Evolutionary conservation across 2,797 vertebrate species (phyloP).

Genomic region (Sebastes matsubarae): DNA sequence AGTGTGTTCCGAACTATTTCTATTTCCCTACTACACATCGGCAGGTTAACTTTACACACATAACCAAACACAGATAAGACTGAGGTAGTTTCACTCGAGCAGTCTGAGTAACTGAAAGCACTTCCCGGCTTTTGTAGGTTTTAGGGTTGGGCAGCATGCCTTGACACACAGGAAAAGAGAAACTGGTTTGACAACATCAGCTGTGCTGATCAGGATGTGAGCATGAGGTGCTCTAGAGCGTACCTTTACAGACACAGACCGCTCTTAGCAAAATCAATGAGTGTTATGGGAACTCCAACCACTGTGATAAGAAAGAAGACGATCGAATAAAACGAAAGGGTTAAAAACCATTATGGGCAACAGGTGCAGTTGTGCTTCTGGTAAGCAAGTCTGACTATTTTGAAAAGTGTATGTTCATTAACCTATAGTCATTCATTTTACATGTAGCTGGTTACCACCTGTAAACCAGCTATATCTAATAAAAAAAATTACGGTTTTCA

Average conservation of each 20-base stretch:
- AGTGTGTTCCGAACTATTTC: not conserved
- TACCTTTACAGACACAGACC: constrained; percentile 13
- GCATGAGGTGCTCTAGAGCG: not conserved
- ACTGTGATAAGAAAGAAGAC: not conserved
- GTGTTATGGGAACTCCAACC: not conserved
- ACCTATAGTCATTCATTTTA: not conserved
- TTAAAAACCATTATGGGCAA: not conserved
- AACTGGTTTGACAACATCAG: constrained; percentile 77
- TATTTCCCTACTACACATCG: constrained; percentile 1
- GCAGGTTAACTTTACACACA: constrained; percentile 23
- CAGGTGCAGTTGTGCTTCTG: not conserved
- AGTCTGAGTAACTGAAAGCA: constrained; percentile 33
- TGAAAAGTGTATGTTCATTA: not conserved
- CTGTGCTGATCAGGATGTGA: constrained; percentile 31
- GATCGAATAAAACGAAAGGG: not conserved
- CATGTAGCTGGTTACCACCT: not conserved
- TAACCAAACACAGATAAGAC: constrained; percentile 24
- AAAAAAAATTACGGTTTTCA: not conserved
- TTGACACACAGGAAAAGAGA: constrained; percentile 27
- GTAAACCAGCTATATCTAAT: not conserved
- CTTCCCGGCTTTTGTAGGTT: constrained; percentile 54
- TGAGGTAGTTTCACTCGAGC: constrained; percentile 39
- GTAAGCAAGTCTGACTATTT: not conserved
- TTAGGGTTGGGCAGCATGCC: constrained; percentile 69
- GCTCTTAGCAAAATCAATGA: not conserved